Conservation (phyloP, 1,140 invertebrate species). For the Procambarus clarkii region DNA sequence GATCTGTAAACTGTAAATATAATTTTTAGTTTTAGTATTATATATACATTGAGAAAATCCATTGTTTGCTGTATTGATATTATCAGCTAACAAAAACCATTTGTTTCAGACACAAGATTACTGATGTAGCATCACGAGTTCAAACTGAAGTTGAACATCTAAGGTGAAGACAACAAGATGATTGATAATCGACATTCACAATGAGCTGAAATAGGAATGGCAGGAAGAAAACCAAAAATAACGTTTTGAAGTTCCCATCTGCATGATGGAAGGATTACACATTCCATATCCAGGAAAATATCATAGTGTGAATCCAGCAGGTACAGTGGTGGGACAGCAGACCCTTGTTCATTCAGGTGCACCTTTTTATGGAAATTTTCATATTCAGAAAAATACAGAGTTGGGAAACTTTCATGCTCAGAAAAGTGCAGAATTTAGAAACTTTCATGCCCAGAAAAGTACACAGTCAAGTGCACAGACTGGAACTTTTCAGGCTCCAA, state of each 20-base stretch:
- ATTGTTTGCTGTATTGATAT: conserved; percentile 39
- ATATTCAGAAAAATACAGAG: conserved; percentile 5
- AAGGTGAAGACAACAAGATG: conserved; percentile 56
- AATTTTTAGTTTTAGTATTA: background rate
- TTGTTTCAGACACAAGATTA: conserved; percentile 65
- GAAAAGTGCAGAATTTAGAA: background rate
- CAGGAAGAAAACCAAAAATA: conserved; percentile 14
- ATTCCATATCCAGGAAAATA: conserved; percentile 62
- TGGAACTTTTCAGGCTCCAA: too few species aligned
- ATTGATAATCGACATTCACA: conserved; percentile 33
- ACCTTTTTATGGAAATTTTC: conserved; percentile 14
- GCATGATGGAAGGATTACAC: conserved; percentile 60
- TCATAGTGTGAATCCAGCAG: conserved; percentile 38
- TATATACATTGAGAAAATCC: background rate
- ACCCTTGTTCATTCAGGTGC: conserved; percentile 20
- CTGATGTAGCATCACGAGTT: conserved; percentile 60
- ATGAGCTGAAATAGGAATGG: conserved; percentile 45
- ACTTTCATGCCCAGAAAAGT: background rate
- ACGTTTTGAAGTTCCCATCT: conserved; percentile 23
- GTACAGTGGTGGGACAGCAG: conserved; percentile 36
- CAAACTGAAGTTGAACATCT: conserved; percentile 40
- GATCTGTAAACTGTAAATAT: background rate
- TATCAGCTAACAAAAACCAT: conserved; percentile 56
- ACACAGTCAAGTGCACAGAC: background rate
- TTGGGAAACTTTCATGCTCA: background rate